phyloP scores from a whole-genome alignment of 2,797 vertebrate genomes.

The Clarias pachynema region DNA sequence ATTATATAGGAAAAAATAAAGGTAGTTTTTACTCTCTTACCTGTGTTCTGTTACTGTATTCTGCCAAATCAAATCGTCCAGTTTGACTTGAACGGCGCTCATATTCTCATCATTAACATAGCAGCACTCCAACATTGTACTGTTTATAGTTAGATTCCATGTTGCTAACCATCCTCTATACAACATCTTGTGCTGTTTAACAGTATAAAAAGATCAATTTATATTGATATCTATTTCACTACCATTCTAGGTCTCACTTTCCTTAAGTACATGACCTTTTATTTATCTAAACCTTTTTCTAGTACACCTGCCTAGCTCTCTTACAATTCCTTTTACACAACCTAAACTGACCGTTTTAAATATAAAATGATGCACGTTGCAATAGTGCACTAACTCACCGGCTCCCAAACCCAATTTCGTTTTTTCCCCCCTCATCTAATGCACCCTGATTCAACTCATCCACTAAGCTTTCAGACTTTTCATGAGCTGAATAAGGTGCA shows the following conservation, averaged over 20 bases:
- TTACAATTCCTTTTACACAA: not conserved
- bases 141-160: not conserved
- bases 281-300: conserved; percentile 4
- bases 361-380: not conserved
- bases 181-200: not conserved
- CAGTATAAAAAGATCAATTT: not conserved
- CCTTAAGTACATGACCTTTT: not conserved
- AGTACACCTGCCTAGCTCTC: not conserved
- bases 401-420: not conserved
- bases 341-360: not conserved
- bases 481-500: not conserved
- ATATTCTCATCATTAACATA: not conserved
- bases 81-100: too few species aligned
- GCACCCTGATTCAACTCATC: not conserved
- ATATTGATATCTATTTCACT: not conserved
- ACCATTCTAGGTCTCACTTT: not conserved
- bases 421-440: conserved; percentile 2
- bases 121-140: not conserved
- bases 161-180: not conserved
- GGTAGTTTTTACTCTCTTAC: too few species aligned
- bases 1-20: too few species aligned
- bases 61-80: too few species aligned
- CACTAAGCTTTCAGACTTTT: not conserved
- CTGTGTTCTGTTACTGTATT: too few species aligned
- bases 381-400: not conserved